Percentiles rank a stretch among this genome's conserved stretches.
phyloP scores from a whole-genome alignment of 2,797 vertebrate genomes.

The Sciurus vulgaris region DNA sequence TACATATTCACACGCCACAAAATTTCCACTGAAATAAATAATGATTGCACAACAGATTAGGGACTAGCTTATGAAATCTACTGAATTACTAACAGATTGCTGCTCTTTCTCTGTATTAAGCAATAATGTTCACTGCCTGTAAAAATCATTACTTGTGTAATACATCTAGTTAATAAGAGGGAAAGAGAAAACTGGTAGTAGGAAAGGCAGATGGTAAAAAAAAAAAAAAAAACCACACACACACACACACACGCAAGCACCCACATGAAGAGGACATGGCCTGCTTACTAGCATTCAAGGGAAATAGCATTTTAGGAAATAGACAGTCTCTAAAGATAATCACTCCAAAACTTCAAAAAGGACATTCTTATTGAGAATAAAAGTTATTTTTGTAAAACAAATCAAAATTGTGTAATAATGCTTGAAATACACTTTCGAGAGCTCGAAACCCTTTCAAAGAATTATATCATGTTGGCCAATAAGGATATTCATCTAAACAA shows the following conservation, averaged over 20 bases:
- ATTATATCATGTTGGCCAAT: neutral
- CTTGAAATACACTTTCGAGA: neutral
- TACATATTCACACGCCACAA: conserved; percentile 79
- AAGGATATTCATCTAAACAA: neutral
- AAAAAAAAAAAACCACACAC: neutral
- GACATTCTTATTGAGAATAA: conserved; percentile 61
- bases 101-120: conserved; percentile 76
- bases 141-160: conserved; percentile 49
- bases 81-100: conserved; percentile 74
- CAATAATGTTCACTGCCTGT: conserved; percentile 62
- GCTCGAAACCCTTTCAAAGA: neutral
- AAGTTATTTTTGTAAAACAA: conserved; percentile 65
- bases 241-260: neutral
- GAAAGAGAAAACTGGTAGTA: neutral
- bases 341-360: conserved; percentile 73
- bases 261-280: neutral
- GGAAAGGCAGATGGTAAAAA: conserved; percentile 54
- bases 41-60: conserved; percentile 80
- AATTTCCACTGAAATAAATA: conserved; percentile 82
- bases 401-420: neutral
- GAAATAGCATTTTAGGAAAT: neutral
- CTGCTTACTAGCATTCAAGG: neutral
- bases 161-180: conserved; percentile 63
- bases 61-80: conserved; percentile 78
- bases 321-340: neutral